Percentiles rank a stretch among this genome's conserved stretches.
phyloP scores from a whole-genome alignment of 2,797 vertebrate genomes.

The Pseudochirops corinnae region DNA sequence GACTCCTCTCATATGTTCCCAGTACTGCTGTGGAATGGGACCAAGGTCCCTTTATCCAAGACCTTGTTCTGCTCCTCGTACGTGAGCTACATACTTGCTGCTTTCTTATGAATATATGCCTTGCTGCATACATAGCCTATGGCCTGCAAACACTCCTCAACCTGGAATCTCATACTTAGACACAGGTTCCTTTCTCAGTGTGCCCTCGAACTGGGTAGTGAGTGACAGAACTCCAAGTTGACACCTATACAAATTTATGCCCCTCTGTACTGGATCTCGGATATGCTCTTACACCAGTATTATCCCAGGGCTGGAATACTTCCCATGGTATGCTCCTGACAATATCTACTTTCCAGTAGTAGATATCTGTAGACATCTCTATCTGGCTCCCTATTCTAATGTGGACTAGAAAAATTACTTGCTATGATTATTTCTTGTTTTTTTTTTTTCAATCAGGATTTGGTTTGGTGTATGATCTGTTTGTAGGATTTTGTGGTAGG shows the following conservation, averaged over 20 bases:
- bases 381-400: neutral
- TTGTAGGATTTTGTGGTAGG: neutral
- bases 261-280: neutral
- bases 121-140: too few relatives aligned
- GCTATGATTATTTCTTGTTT: neutral
- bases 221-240: neutral
- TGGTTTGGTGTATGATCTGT: neutral
- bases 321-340: neutral
- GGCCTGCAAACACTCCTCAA: neutral
- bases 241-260: neutral
- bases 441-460: neutral
- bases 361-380: too few relatives aligned
- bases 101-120: too few relatives aligned
- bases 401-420: neutral
- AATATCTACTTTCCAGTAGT: neutral
- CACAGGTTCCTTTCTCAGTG: neutral
- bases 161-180: neutral
- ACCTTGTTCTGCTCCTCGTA: too few relatives aligned
- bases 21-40: too few relatives aligned
- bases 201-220: too few relatives aligned
- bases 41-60: too few relatives aligned
- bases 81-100: too few relatives aligned
- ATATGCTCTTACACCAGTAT: neutral
- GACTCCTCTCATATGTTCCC: too few relatives aligned
- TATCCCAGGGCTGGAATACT: neutral